Conservation (phyloP, 2,888 invertebrate genomes). For the Thyatira batis region DNA sequence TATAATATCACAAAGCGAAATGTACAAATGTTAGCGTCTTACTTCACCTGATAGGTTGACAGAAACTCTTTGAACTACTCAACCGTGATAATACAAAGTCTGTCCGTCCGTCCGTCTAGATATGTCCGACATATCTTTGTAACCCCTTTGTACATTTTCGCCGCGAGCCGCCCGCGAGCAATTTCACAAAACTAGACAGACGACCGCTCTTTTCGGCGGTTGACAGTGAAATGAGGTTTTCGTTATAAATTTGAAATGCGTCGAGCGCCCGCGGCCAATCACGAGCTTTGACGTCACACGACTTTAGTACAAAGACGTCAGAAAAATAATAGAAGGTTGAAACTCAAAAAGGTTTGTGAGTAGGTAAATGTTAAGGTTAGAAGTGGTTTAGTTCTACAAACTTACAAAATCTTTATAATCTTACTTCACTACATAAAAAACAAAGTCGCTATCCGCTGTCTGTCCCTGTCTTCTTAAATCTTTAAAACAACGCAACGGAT, state of each 20-base stretch:
- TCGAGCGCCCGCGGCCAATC: constrained; percentile 36
- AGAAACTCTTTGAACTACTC: constrained; percentile 15
- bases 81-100: constrained; percentile 11
- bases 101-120: constrained; percentile 10
- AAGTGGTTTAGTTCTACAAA: no score
- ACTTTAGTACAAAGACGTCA: not conserved
- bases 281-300: constrained; percentile 4
- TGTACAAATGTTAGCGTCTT: not conserved
- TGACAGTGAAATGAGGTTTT: constrained; percentile 43
- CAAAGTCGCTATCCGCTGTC: no score
- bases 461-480: no score
- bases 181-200: constrained; percentile 12
- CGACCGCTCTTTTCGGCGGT: constrained; percentile 36
- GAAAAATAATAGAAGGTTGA: not conserved
- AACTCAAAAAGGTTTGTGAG: no score
- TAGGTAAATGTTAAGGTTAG: no score
- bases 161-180: constrained; percentile 39
- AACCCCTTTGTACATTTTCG: constrained; percentile 40
- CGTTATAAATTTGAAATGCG: constrained; percentile 41
- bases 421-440: no score
- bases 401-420: no score
- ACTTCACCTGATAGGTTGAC: not conserved
- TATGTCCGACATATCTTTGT: constrained; percentile 43
- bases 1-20: no score
- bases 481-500: no score